Evolutionary conservation across 2,888 invertebrate species (phyloP).

Genomic region (Diloba caeruleocephala): DNA sequence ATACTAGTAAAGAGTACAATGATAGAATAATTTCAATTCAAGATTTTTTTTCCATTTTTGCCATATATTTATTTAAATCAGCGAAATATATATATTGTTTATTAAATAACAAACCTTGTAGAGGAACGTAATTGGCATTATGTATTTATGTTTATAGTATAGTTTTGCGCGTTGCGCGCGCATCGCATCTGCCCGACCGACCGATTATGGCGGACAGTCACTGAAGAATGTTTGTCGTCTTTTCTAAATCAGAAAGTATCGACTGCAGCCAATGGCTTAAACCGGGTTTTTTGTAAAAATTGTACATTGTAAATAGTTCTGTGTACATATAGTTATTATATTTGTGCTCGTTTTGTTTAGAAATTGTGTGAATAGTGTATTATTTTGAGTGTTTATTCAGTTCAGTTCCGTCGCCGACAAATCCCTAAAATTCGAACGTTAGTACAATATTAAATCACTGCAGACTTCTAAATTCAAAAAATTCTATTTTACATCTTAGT

Average conservation of each 20-base stretch:
- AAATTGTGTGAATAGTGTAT: constrained; percentile 90
- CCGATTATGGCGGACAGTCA: constrained; percentile 88
- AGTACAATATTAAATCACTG: constrained; percentile 82
- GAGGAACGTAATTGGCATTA: constrained; percentile 52
- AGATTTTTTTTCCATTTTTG: neutral
- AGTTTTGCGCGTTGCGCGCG: constrained; percentile 89
- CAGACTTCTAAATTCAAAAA: constrained; percentile 69
- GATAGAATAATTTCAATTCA: neutral
- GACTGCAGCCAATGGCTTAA: constrained; percentile 91
- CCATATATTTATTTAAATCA: neutral
- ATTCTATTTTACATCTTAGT: constrained; percentile 55
- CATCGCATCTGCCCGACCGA: constrained; percentile 87
- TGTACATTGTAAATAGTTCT: constrained; percentile 93
- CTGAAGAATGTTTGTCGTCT: constrained; percentile 87
- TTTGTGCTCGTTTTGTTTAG: constrained; percentile 90
- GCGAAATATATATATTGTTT: neutral
- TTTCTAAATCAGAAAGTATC: constrained; percentile 90
- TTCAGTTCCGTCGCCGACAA: constrained; percentile 91
- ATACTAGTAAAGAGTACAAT: too few species aligned
- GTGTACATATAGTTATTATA: constrained; percentile 93
- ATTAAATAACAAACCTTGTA: constrained; percentile 28
- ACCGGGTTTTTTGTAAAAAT: constrained; percentile 90
- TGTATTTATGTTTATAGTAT: constrained; percentile 84
- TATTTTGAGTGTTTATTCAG: constrained; percentile 89
- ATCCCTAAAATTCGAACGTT: constrained; percentile 78